Evolutionary conservation across 2,888 invertebrate genomes (phyloP), one percentile per base, ranked within the genome.

Genomic region (Marasmarcha lunaedactyla): DNA sequence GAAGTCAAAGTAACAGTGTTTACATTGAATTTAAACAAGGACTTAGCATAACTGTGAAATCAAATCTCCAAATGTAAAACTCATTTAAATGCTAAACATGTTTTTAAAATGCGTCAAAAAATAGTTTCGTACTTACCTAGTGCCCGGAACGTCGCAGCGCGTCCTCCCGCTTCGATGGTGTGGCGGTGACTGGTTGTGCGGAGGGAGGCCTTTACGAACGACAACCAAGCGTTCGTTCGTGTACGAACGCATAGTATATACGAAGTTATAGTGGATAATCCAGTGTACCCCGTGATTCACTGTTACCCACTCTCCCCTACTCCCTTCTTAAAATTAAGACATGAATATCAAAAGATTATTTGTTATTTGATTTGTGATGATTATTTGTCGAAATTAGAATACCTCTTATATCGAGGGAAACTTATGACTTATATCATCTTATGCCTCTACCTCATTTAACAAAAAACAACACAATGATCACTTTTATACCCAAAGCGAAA

Each of bases 291-390:
- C 25, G 9, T 9, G 26, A 35, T 27, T n/a, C 35, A 27, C 27
- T 35, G 13, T 35, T 10, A 26, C 39, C 39, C 37, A 11, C 3
- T 1, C 27, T 37, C 37, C 37, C 37, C 37, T 37, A 37, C n/a
- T n/a, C n/a, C n/a, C n/a, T n/a, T n/a, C n/a, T n/a, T n/a, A n/a
- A n/a, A n/a, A n/a, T n/a, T n/a, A n/a, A n/a, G n/a, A n/a, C n/a
- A n/a, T n/a, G n/a, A n/a, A n/a, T n/a, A n/a, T n/a, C n/a, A n/a
- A n/a, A n/a, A n/a, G n/a, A n/a, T n/a, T n/a, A n/a, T n/a, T n/a
- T n/a, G n/a, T n/a, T n/a, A n/a, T n/a, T n/a, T n/a, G n/a, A n/a
- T n/a, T n/a, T n/a, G n/a, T n/a, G n/a, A n/a, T n/a, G n/a, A n/a
- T n/a, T n/a, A n/a, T n/a, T n/a, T n/a, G n/a, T n/a, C n/a, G n/a